A percentile compares a stretch with the other conserved stretches of the same genome.
phyloP scores from a whole-genome alignment of 2,888 invertebrate genomes.

The Cataglyphis rosenhaueri region DNA sequence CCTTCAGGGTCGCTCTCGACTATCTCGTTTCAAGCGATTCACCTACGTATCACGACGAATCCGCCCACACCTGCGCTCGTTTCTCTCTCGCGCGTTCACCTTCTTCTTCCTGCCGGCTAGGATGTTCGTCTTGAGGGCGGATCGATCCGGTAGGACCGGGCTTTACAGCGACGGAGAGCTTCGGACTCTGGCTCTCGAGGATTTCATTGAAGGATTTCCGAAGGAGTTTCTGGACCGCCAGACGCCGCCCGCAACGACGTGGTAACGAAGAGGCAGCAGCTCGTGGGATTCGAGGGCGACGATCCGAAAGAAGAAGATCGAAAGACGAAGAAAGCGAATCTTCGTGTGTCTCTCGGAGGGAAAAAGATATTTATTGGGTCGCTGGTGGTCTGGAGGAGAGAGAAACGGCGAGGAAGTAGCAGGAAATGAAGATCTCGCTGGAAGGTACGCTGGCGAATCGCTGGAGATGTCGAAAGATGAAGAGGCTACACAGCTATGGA shows the following conservation, averaged over 20 bases:
- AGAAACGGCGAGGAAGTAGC: conserved; percentile 28
- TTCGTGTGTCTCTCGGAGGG: conserved; percentile 34
- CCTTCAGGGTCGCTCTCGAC: conserved; percentile 63
- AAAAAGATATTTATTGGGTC: conserved; percentile 53
- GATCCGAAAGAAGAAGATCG: conserved; percentile 14
- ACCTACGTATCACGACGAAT: conserved; percentile 26
- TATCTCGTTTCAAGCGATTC: conserved; percentile 66
- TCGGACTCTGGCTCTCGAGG: conserved; percentile 56
- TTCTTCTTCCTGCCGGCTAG: conserved; percentile 49
- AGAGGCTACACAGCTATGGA: background rate
- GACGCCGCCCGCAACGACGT: conserved; percentile 31
- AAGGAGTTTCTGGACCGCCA: conserved; percentile 19
- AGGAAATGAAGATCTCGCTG: conserved; percentile 54
- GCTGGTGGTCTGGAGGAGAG: conserved; percentile 34
- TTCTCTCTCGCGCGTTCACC: conserved; percentile 39
- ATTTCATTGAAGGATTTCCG: conserved; percentile 69
- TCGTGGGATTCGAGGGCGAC: conserved; percentile 46
- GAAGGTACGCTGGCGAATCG: conserved; percentile 29
- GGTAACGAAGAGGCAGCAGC: conserved; percentile 47
- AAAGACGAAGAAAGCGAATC: conserved; percentile 18
- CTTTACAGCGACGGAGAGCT: conserved; percentile 48
- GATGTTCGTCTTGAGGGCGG: conserved; percentile 60
- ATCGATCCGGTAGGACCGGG: conserved; percentile 63
- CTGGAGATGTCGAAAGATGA: conserved; percentile 26
- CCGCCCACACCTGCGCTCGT: conserved; percentile 38